A percentile compares a stretch with the other conserved stretches of the same genome.
Conservation (phyloP, 2,113 vertebrate genomes). For the Perca fluviatilis region DNA sequence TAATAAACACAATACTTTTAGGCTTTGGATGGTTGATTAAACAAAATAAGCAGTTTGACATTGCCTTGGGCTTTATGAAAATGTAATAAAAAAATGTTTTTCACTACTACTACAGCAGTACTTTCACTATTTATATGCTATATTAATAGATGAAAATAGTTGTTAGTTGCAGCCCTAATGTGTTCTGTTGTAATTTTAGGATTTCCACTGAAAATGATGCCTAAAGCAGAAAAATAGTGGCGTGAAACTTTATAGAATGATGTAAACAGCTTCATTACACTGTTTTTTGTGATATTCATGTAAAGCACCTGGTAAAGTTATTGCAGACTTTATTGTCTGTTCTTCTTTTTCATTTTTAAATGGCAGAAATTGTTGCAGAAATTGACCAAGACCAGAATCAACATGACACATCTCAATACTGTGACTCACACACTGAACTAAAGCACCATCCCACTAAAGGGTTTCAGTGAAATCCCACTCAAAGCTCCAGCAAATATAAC, state of each 20-base stretch:
- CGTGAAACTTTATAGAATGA: background rate
- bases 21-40: too few species aligned
- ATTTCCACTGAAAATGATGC: background rate
- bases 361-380: background rate
- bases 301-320: background rate
- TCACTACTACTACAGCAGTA: too few species aligned
- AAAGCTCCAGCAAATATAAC: constrained; percentile 42
- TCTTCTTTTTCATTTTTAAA: background rate
- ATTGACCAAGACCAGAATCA: background rate
- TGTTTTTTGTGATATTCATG: background rate
- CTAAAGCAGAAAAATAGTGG: background rate
- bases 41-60: too few species aligned
- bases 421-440: background rate
- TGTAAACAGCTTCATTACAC: background rate
- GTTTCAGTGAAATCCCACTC: constrained; percentile 37
- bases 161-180: background rate
- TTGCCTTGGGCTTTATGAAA: too few species aligned
- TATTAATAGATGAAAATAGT: background rate
- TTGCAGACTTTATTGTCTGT: background rate
- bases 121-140: background rate
- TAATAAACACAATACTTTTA: background rate
- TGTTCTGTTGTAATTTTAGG: background rate
- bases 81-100: too few species aligned
- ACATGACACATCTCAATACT: constrained; percentile 6
- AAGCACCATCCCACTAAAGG: background rate